A percentile compares a stretch with the other conserved stretches of the same genome.
Evolutionary conservation across 2,797 vertebrate genomes (phyloP).

Genomic region (Spinibarbus caldwelli): DNA sequence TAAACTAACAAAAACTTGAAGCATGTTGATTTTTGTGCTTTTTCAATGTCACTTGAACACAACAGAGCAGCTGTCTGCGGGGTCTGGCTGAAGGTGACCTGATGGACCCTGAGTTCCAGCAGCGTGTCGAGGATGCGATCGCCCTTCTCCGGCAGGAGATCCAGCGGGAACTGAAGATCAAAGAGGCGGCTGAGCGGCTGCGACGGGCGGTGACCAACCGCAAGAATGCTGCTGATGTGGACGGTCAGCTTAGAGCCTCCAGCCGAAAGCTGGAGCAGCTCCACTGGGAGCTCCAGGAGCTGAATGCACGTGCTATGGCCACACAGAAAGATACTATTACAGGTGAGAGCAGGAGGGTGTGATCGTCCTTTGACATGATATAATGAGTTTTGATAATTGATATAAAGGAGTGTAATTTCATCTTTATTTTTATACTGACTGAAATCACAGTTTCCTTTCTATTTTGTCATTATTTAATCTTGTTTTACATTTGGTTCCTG

Average conservation of each 20-base stretch:
- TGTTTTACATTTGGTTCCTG: background rate
- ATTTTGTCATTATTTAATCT: background rate
- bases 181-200: slow-evolving; percentile 91
- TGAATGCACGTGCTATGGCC: slow-evolving; percentile 86
- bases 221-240: slow-evolving; percentile 86
- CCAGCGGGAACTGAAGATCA: slow-evolving; percentile 94
- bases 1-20: background rate
- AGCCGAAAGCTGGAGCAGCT: slow-evolving; percentile 88
- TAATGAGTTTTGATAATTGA: too few relatives aligned
- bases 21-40: background rate
- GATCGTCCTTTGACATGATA: background rate
- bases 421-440: background rate
- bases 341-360: slow-evolving; percentile 51
- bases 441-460: background rate
- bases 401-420: background rate
- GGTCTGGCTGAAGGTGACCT: slow-evolving; percentile 78
- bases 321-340: slow-evolving; percentile 73
- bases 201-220: slow-evolving; percentile 86
- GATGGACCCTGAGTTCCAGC: slow-evolving; percentile 84
- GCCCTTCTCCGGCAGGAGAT: slow-evolving; percentile 85
- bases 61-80: slow-evolving; percentile 72
- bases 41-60: background rate
- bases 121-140: slow-evolving; percentile 85
- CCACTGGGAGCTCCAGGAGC: slow-evolving; percentile 86
- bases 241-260: slow-evolving; percentile 87